A percentile compares a stretch with the other conserved stretches of the same genome.
These are phyloP conservation scores for Trichonephila clavipes DNA, from an alignment of 1,140 invertebrate species.

Conservation along the genomic window DNA sequence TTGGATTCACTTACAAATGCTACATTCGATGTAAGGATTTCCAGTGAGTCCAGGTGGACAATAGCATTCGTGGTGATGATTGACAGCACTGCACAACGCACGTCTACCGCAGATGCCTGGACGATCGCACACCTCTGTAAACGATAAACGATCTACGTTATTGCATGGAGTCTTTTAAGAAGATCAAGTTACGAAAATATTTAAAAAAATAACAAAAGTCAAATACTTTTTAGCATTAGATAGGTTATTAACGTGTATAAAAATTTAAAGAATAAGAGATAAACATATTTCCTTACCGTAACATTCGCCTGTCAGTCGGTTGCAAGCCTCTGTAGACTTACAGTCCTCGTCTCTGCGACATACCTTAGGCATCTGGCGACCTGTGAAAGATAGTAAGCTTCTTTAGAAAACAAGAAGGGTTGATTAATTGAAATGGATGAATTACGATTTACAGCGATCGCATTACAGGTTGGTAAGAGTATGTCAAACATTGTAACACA, in stretches of 20 bases:
- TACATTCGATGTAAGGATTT: constrained; percentile 91
- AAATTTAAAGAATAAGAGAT: not conserved
- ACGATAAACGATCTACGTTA: not conserved
- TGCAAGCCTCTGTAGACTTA: constrained; percentile 91
- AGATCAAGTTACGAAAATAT: too few species aligned
- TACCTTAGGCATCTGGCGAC: constrained; percentile 71
- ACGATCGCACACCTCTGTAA: constrained; percentile 82
- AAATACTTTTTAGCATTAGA: not conserved
- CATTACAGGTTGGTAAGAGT: too few species aligned
- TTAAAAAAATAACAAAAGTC: too few species aligned
- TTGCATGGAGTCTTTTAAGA: too few species aligned
- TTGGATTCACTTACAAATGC: constrained; percentile 87
- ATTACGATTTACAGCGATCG: too few species aligned
- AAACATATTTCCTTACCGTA: constrained; percentile 72
- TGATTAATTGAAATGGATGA: too few species aligned
- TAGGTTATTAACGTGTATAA: not conserved
- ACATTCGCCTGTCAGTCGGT: constrained; percentile 90
- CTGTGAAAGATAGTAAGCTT: not conserved
- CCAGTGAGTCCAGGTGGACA: constrained; percentile 90
- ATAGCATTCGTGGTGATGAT: constrained; percentile 89
- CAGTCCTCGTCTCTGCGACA: constrained; percentile 95
- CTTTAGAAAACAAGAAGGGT: not conserved
- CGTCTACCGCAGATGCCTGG: constrained; percentile 86
- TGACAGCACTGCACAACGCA: constrained; percentile 87
- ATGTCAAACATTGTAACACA: not conserved